Conservation (phyloP, 2,888 invertebrate species). For the Cryptocheilus praepositus region DNA sequence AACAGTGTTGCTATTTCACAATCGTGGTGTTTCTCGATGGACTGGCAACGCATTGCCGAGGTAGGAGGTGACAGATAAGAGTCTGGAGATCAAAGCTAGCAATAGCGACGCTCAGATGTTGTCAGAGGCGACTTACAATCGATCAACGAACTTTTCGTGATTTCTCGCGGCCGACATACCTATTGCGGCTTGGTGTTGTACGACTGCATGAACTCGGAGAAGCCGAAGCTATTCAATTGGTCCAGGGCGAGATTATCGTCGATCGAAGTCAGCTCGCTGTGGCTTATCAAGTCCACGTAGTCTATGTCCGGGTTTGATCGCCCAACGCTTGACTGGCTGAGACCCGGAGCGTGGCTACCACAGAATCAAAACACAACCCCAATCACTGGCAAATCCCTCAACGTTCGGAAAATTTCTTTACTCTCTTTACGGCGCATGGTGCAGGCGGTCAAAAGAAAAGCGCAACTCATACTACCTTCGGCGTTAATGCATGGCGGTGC, state of each 20-base stretch:
- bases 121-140: too few relatives aligned
- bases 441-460: too few relatives aligned
- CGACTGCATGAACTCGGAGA: slow-evolving; percentile 69
- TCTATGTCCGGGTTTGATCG: slow-evolving; percentile 70
- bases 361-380: slow-evolving; percentile 73
- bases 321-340: slow-evolving; percentile 69
- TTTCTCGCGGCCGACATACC: slow-evolving; percentile 45
- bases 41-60: too few relatives aligned
- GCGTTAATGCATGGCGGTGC: too few relatives aligned
- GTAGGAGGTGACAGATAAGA: too few relatives aligned
- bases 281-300: slow-evolving; percentile 70
- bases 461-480: too few relatives aligned
- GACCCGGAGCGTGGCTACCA: slow-evolving; percentile 73
- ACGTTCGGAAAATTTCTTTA: slow-evolving; percentile 2
- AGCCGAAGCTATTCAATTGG: slow-evolving; percentile 66
- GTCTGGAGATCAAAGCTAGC: too few relatives aligned
- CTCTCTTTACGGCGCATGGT: too few relatives aligned
- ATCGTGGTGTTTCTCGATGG: too few relatives aligned
- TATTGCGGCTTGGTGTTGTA: slow-evolving; percentile 70
- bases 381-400: slow-evolving; percentile 72
- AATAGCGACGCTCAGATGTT: slow-evolving; percentile 2
- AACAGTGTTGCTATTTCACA: too few relatives aligned
- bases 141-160: slow-evolving; percentile 16
- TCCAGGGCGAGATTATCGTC: slow-evolving; percentile 73
- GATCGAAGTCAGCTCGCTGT: slow-evolving; percentile 65